phyloP scores from a whole-genome alignment of 2,888 invertebrate species.

The Nemoura dubitans region DNA sequence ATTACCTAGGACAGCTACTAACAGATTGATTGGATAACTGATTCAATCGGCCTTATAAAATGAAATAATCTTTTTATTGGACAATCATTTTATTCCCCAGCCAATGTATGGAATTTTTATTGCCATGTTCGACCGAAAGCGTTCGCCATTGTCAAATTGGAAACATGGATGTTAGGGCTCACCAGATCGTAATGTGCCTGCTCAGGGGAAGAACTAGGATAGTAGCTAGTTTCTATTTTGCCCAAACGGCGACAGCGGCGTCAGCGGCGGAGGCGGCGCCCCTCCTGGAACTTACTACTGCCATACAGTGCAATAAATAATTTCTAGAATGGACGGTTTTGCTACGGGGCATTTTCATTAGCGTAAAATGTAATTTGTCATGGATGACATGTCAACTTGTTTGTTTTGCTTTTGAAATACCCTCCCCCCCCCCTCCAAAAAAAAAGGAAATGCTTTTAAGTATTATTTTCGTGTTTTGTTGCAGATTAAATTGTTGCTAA shows the following conservation, averaged over 20 bases:
- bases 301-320: constrained; percentile 45
- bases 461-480: constrained; percentile 30
- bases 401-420: constrained; percentile 9
- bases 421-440: neutral
- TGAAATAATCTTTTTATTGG: constrained; percentile 24
- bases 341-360: constrained; percentile 48
- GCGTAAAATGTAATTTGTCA: constrained; percentile 45
- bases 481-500: constrained; percentile 19
- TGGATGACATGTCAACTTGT: constrained; percentile 40
- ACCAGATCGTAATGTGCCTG: neutral
- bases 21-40: neutral
- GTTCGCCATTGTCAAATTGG: neutral
- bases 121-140: neutral
- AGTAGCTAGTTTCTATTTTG: neutral
- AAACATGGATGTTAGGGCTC: neutral
- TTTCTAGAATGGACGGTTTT: constrained; percentile 46
- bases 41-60: neutral
- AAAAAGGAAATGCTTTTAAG: constrained; percentile 17
- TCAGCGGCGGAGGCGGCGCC: neutral
- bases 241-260: neutral
- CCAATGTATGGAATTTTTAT: neutral
- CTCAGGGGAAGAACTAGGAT: neutral
- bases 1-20: neutral
- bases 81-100: neutral
- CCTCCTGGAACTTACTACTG: constrained; percentile 1